phyloP scores from a whole-genome alignment of 1,140 invertebrate genomes.

The Drosophila bocqueti region DNA sequence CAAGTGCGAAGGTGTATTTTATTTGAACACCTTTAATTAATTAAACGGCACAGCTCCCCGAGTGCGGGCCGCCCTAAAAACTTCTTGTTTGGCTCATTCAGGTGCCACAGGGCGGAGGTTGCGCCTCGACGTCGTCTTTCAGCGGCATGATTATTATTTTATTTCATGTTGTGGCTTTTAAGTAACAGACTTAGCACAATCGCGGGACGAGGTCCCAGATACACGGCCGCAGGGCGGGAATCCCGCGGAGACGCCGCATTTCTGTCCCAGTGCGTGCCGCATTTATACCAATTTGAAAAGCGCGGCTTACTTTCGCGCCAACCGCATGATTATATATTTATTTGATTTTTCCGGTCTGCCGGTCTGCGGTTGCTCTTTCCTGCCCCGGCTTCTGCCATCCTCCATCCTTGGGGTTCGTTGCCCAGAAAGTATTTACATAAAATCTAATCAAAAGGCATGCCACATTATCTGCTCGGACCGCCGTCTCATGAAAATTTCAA shows the following conservation, averaged over 20 bases:
- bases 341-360: conserved; percentile 67
- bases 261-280: conserved; percentile 63
- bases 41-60: conserved; percentile 73
- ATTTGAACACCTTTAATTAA: conserved; percentile 81
- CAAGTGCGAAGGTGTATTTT: conserved; percentile 67
- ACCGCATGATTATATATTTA: conserved; percentile 79
- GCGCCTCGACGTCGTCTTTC: conserved; percentile 31
- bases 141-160: conserved; percentile 62
- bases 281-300: conserved; percentile 80
- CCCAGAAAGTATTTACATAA: conserved; percentile 74
- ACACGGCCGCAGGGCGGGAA: conserved; percentile 1
- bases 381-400: background rate
- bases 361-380: conserved; percentile 30
- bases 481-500: conserved; percentile 75
- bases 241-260: conserved; percentile 10
- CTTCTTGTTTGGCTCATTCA: conserved; percentile 24
- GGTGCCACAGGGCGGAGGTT: conserved; percentile 7
- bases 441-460: conserved; percentile 78
- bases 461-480: conserved; percentile 68
- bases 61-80: conserved; percentile 47
- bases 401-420: conserved; percentile 29
- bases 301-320: conserved; percentile 68
- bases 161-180: conserved; percentile 42
- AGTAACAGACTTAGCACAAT: conserved; percentile 43
- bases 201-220: conserved; percentile 9